Conservation (phyloP, 2,113 vertebrate genomes). For the Nothocercus nigrocapillus region DNA sequence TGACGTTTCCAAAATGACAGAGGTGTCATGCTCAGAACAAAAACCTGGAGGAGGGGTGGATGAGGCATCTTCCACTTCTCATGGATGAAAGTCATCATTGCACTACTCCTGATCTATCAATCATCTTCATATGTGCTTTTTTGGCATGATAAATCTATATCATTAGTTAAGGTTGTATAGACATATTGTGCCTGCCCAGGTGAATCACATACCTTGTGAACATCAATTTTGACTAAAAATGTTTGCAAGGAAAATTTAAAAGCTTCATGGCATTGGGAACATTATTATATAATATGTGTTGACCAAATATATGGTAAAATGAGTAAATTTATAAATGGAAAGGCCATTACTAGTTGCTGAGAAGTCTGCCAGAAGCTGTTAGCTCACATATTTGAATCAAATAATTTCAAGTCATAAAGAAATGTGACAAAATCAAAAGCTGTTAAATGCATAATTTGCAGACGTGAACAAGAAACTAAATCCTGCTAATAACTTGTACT, state of each 20-base stretch:
- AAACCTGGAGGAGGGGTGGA: too few species aligned
- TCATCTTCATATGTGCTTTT: neutral
- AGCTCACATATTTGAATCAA: neutral
- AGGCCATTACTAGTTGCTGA: neutral
- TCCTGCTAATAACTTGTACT: neutral
- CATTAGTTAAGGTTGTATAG: neutral
- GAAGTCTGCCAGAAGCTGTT: neutral
- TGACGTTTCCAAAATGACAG: too few species aligned
- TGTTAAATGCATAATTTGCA: neutral
- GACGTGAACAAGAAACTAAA: neutral
- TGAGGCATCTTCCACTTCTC: too few species aligned
- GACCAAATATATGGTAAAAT: neutral
- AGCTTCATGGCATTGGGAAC: neutral
- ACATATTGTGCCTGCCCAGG: neutral
- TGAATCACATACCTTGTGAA: neutral
- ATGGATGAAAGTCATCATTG: neutral
- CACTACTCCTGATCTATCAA: neutral
- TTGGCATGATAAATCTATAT: neutral
- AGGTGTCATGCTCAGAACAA: too few species aligned
- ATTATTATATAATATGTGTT: neutral
- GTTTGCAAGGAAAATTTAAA: neutral
- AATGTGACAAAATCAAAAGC: constrained; percentile 1
- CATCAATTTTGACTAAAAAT: neutral
- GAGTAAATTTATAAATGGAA: neutral
- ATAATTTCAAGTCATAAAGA: neutral